Conservation (phyloP, 2,113 vertebrate species). For the Heloderma charlesbogerti region DNA sequence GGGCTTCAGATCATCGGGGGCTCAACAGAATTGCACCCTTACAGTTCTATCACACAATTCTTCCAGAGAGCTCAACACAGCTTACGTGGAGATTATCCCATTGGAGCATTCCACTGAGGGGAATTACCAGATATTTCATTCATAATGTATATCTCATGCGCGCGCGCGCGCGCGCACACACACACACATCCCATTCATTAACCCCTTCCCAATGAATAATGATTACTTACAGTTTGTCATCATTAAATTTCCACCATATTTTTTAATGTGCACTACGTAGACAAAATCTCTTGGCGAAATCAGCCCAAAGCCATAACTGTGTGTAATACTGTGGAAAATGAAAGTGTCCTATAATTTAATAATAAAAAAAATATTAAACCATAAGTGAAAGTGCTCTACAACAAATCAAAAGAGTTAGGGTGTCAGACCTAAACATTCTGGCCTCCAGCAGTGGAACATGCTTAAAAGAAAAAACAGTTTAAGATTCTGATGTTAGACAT, state of each 20-base stretch:
- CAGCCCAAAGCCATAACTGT: conserved; percentile 76
- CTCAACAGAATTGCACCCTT: neutral
- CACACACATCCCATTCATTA: neutral
- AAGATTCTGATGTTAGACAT: neutral
- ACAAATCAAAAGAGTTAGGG: neutral
- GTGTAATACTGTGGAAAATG: conserved; percentile 72
- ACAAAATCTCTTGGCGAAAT: conserved; percentile 76
- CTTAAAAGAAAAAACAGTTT: neutral
- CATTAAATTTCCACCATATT: conserved; percentile 61
- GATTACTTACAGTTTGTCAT: conserved; percentile 75
- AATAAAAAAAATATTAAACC: neutral
- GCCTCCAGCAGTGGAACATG: conserved; percentile 7
- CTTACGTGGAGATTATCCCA: neutral
- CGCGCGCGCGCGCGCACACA: neutral
- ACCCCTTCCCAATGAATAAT: neutral
- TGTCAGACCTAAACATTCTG: neutral
- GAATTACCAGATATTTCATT: too few relatives aligned
- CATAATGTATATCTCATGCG: neutral
- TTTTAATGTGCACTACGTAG: conserved; percentile 68
- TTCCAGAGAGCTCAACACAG: neutral
- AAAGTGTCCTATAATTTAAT: conserved; percentile 68
- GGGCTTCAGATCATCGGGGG: too few relatives aligned
- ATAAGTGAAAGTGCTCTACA: neutral
- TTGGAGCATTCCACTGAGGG: neutral
- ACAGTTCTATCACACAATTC: neutral